These are phyloP conservation scores for Eristalis pertinax DNA, from an alignment of 2,888 invertebrate genomes.

Conservation along the genomic window DNA sequence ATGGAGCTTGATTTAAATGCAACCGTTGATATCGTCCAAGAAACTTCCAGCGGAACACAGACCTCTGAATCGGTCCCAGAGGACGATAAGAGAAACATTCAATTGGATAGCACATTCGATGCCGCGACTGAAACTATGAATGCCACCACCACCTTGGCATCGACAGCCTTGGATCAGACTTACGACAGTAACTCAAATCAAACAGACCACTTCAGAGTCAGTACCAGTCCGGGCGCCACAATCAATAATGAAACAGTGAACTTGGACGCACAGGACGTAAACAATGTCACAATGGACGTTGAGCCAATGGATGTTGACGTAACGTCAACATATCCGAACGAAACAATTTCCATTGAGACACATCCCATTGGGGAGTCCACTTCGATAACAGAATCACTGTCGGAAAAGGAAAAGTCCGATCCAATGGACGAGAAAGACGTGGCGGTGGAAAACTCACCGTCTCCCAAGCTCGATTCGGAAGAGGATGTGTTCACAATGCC, in stretches of 20 bases:
- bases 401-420: constrained; percentile 77
- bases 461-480: neutral
- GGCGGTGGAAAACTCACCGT: constrained; percentile 76
- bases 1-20: constrained; percentile 8
- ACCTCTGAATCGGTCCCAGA: neutral
- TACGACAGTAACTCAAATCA: constrained; percentile 33
- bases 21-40: constrained; percentile 22
- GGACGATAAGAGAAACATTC: neutral
- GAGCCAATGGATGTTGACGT: constrained; percentile 78
- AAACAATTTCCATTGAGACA: constrained; percentile 54
- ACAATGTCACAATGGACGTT: constrained; percentile 41
- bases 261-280: constrained; percentile 34
- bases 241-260: constrained; percentile 59
- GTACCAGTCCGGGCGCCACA: constrained; percentile 23
- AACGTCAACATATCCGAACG: constrained; percentile 58
- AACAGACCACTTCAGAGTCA: neutral
- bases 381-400: constrained; percentile 56
- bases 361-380: neutral
- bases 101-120: constrained; percentile 57
- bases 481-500: constrained; percentile 77
- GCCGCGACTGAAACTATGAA: constrained; percentile 27
- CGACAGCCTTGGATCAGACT: constrained; percentile 37
- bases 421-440: constrained; percentile 78
- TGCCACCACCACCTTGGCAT: constrained; percentile 5
- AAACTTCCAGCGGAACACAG: constrained; percentile 11